phyloP scores from a whole-genome alignment of 2,888 invertebrate genomes.

The Nomada fabriciana region DNA sequence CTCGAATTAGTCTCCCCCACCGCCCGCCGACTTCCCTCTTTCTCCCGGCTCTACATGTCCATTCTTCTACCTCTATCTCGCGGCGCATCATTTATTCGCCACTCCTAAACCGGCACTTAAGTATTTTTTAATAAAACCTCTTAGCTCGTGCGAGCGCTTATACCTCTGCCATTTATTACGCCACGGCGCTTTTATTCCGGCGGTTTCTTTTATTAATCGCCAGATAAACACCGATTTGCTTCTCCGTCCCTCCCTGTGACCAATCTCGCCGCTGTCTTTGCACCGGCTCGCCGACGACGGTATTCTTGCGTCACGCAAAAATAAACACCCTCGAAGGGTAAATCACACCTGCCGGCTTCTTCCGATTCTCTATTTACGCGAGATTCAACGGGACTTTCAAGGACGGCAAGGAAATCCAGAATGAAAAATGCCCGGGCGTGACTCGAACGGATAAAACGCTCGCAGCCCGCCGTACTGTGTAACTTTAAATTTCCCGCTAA shows the following conservation, averaged over 20 bases:
- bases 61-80: conserved; percentile 60
- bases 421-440: conserved; percentile 31
- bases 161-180: conserved; percentile 52
- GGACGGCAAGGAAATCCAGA: neutral
- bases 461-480: conserved; percentile 46
- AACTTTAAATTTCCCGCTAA: conserved; percentile 68
- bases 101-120: conserved; percentile 61
- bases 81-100: conserved; percentile 63
- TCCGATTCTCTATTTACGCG: neutral
- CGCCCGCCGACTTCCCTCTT: conserved; percentile 55
- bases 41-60: conserved; percentile 56
- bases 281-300: neutral
- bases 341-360: neutral
- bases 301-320: neutral
- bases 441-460: conserved; percentile 36
- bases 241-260: neutral
- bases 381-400: neutral
- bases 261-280: no score
- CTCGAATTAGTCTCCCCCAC: conserved; percentile 68
- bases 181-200: neutral
- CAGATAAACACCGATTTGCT: conserved; percentile 38
- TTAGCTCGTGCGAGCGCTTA: conserved; percentile 57
- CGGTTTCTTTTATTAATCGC: conserved; percentile 27
- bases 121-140: conserved; percentile 62
- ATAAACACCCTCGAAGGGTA: neutral